Conservation (phyloP, 2,113 vertebrate genomes). For the Laticauda colubrina region DNA sequence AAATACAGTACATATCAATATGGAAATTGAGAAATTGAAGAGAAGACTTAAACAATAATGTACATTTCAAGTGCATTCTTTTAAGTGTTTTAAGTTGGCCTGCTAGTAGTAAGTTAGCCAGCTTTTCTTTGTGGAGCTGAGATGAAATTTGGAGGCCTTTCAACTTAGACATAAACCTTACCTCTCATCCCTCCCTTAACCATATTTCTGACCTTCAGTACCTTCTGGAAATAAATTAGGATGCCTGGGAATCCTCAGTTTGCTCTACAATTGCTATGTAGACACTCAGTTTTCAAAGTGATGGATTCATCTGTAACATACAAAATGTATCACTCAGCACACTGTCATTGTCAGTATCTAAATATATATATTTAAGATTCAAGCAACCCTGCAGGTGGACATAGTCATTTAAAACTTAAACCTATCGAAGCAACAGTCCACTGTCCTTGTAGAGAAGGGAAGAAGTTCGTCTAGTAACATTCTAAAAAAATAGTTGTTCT, state of each 20-base stretch:
- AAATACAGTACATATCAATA: background rate
- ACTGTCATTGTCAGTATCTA: background rate
- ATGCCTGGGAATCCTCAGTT: background rate
- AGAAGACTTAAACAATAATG: background rate
- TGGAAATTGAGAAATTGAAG: background rate
- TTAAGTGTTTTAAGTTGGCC: background rate
- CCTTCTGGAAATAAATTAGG: conserved; percentile 47
- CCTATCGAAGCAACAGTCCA: background rate
- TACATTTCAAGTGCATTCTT: background rate
- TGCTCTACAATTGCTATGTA: conserved; percentile 16
- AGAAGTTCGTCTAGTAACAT: background rate
- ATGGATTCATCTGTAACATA: background rate
- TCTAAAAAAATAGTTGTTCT: background rate
- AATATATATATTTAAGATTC: too few species aligned
- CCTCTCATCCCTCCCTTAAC: background rate
- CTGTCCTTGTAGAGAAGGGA: background rate
- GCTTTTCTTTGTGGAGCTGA: background rate
- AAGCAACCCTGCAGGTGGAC: background rate
- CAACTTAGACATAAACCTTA: background rate
- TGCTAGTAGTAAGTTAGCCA: background rate
- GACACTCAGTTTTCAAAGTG: background rate
- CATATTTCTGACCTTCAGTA: conserved; percentile 30
- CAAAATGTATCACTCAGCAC: too few species aligned
- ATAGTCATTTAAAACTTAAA: background rate
- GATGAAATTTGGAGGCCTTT: background rate